Evolutionary conservation across 1,140 invertebrate species (phyloP), one percentile per base, ranked within the genome.

Genomic region (Diuraphis noxia): DNA sequence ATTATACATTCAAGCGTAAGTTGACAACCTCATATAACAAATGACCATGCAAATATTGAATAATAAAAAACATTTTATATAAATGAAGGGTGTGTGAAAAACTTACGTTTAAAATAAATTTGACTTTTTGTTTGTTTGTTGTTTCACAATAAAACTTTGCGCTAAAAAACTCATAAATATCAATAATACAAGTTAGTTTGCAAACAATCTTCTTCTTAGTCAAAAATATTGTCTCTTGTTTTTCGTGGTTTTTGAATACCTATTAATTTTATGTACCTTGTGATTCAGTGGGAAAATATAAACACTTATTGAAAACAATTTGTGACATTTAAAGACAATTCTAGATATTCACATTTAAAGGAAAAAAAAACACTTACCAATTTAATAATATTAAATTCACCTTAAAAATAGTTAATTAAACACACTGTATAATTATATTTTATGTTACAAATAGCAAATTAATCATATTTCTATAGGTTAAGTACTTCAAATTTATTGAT

Each of bases 71-170:
- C 46, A 56, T 87, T 52, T 87, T 40, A 25, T 40, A 25, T 38
- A 30, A 8, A 36, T 38, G 36, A 63, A 88, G 2, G 4, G 36
- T 30, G 49, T 9, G 36, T 38, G 21, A 56, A 30, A n/a, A 88
- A 56, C 9, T 6, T 40, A 88, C 36, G 25, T 63, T 23, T 9
- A 40, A 88, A 38, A 56, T 63, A 63, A n/a, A 88, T 88, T 40
- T 40, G 23, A 63, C 34, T 88, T 88, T 40, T 87, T 63, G 86
- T 88, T 88, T 88, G 49, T 63, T n/a, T 63, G 36, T 63, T 40
- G 52, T 88, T 56, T 88, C 19, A 88, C 49, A 40, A 41, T 63
- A 56, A 63, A 88, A 88, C 56, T 52, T 88, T 88, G 40, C 3
- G 36, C 30, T 21, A n/a, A 23, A 63, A 30, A 38, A 10, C 4